These are phyloP conservation scores for Ceriagrion tenellum DNA, from an alignment of 2,888 invertebrate genomes.

Conservation along the genomic window DNA sequence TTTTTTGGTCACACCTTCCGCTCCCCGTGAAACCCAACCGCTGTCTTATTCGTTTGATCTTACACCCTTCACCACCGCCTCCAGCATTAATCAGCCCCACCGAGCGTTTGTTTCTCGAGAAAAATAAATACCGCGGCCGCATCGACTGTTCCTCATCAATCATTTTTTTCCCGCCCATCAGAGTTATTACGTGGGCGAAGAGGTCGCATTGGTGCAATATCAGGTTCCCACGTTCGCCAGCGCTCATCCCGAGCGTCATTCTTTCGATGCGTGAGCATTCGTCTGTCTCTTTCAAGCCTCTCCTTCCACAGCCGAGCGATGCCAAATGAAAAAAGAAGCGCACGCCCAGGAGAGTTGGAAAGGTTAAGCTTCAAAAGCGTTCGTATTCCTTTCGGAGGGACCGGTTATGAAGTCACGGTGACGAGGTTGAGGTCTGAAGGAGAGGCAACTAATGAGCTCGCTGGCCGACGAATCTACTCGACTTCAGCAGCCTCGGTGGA, in stretches of 20 bases:
- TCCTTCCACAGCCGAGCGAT: conserved; percentile 31
- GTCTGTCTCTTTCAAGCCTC: neutral
- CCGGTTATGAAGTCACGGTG: neutral
- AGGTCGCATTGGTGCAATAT: neutral
- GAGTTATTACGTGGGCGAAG: neutral
- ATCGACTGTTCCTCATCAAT: neutral
- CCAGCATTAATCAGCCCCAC: neutral
- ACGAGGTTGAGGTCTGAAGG: neutral
- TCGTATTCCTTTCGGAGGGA: neutral
- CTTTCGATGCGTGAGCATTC: neutral
- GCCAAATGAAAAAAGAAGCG: neutral
- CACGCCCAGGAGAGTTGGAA: conserved; percentile 5
- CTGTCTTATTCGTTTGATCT: neutral
- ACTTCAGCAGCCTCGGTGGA: neutral
- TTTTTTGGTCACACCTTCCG: neutral
- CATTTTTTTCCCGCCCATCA: neutral
- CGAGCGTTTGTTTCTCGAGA: neutral
- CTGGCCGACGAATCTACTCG: conserved; percentile 2
- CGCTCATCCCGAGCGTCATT: neutral
- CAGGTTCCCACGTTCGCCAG: neutral
- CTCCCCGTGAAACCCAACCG: neutral
- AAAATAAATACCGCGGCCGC: neutral
- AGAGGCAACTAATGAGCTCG: neutral
- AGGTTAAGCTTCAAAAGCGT: conserved; percentile 27
- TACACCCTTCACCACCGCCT: neutral